phyloP scores from a whole-genome alignment of 2,797 vertebrate genomes.

The Lagodon rhomboides region DNA sequence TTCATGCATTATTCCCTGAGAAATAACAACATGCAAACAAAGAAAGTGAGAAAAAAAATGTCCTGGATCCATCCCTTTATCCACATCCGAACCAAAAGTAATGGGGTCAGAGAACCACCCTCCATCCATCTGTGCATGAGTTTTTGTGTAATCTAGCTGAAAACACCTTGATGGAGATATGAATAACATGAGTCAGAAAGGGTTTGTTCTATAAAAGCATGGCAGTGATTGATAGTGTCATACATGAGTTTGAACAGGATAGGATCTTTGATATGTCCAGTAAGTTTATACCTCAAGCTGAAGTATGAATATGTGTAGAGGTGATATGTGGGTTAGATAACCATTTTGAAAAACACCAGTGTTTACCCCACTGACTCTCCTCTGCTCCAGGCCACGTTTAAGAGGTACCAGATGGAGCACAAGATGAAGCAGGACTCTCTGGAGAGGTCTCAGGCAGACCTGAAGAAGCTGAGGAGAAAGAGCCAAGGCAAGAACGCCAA shows the following conservation, averaged over 20 bases:
- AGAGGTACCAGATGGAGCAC: constrained; percentile 95
- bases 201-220: neutral
- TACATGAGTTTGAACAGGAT: neutral
- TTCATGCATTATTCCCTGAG: no score
- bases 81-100: no score
- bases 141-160: no score
- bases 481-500: constrained; percentile 94
- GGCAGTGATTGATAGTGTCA: neutral
- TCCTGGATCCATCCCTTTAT: no score
- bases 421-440: constrained; percentile 93
- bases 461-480: constrained; percentile 97
- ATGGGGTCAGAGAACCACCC: no score
- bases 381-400: constrained; percentile 91
- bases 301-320: neutral
- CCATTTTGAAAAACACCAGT: no score
- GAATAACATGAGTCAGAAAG: neutral
- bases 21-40: no score
- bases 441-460: constrained; percentile 94
- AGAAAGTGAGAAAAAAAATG: no score
- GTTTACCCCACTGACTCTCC: neutral
- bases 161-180: no score
- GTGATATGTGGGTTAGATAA: neutral
- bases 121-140: no score
- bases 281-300: neutral
- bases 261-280: neutral